phyloP scores from a whole-genome alignment of 2,888 invertebrate species.

The Scrobipalpa atriplicella region DNA sequence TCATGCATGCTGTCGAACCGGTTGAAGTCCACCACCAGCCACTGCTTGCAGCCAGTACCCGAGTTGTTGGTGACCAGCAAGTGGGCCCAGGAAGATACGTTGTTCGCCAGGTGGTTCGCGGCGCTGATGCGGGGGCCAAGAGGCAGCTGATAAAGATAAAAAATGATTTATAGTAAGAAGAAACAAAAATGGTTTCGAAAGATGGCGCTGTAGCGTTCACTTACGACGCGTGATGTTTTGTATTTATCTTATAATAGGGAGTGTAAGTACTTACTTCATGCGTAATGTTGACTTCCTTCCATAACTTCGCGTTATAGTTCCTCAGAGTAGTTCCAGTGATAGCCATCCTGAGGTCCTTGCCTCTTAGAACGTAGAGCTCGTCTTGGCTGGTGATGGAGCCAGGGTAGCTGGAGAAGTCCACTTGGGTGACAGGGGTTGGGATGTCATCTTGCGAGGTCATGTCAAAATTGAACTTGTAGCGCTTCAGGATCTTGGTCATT shows the following conservation, averaged over 20 bases:
- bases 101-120: slow-evolving; percentile 90
- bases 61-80: slow-evolving; percentile 87
- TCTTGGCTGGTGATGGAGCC: slow-evolving; percentile 92
- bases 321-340: slow-evolving; percentile 90
- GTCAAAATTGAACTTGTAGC: slow-evolving; percentile 91
- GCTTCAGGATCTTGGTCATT: slow-evolving; percentile 93
- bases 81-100: slow-evolving; percentile 88
- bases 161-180: not conserved
- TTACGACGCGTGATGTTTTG: no score
- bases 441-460: slow-evolving; percentile 73
- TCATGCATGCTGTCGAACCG: slow-evolving; percentile 68
- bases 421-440: slow-evolving; percentile 85
- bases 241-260: no score
- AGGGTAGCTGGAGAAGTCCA: slow-evolving; percentile 93
- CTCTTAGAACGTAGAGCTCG: slow-evolving; percentile 89
- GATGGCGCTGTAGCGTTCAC: no score
- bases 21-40: slow-evolving; percentile 91
- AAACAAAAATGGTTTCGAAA: no score
- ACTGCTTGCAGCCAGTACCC: slow-evolving; percentile 93
- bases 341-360: slow-evolving; percentile 82
- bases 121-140: slow-evolving; percentile 91
- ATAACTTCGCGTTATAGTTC: slow-evolving; percentile 87
- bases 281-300: slow-evolving; percentile 85
- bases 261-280: slow-evolving; percentile 75
- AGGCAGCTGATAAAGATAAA: slow-evolving; percentile 75